Evolutionary conservation across 2,113 vertebrate genomes (phyloP), one percentile per base, ranked within the genome.

Genomic region (Rhegmatorhina hoffmannsi): DNA sequence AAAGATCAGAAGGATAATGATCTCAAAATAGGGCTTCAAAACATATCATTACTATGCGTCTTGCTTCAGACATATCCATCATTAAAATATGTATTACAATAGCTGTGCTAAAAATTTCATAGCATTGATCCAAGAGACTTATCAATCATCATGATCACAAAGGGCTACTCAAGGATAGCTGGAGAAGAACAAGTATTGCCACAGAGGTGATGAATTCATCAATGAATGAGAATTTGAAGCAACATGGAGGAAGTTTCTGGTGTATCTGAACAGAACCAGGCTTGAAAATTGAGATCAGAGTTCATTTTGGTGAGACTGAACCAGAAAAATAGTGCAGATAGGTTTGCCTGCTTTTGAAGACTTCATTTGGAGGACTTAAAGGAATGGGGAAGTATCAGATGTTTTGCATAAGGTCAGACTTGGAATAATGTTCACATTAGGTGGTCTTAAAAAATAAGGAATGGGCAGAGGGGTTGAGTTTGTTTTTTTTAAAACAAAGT

Each of bases 1-100:
- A 93, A 93, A 96, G 76, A 94, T 81, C 76, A 89, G 89, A 95
- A 92, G 89, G 92, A 94, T 95, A 96, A 97, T 63, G 68, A 97
- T 63, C 83, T 92, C 83, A 94, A 94, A 94, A 93, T 52, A 92
- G 52, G 86, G 68, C 59, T 89, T 92, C 86, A 94, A 96, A 95
- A 92, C 90, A 95, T 86, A 92, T 29, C 40, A 87, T 93, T 92
- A 89, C 60, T 81, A 92, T 89, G 76, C 26, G 7, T 81, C 80
- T 92, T 47, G 60, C 67, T 92, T 82, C 52, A 84, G 92, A 89
- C 59, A 74, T 85, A 94, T 74, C 68, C 89, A 90, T 94, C 89
- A 93, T 90, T 93, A 86, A 87, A 93, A 84, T 59, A 89, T 24
- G 46, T 90, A 90, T 84, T 92, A 84, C 60, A 87, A 59, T 94